phyloP scores from a whole-genome alignment of 2,113 vertebrate species.

The Rhinolophus ferrumequinum region DNA sequence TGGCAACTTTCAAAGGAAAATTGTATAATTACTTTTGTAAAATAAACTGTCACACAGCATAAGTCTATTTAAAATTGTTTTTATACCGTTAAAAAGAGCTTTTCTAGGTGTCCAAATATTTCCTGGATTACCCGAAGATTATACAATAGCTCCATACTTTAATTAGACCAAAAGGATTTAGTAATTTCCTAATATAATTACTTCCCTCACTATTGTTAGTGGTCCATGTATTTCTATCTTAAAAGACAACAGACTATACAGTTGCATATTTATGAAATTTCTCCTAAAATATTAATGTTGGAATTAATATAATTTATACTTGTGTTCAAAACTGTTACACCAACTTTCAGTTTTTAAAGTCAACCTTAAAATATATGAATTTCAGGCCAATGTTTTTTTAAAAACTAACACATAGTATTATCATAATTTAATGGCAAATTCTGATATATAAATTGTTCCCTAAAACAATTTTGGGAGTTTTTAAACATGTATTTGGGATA shows the following conservation, averaged over 20 bases:
- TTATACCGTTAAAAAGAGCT: not conserved
- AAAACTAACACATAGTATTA: not conserved
- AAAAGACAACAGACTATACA: conserved; percentile 12
- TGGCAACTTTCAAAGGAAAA: conserved; percentile 1
- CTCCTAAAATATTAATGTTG: conserved; percentile 34
- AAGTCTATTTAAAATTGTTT: conserved; percentile 7
- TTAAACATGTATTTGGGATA: not conserved
- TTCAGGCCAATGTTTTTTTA: not conserved
- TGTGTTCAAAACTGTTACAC: not conserved
- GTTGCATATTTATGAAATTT: not conserved
- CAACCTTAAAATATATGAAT: conserved; percentile 6
- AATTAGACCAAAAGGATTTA: conserved; percentile 10
- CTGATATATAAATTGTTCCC: not conserved
- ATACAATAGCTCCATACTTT: not conserved
- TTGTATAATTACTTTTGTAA: not conserved
- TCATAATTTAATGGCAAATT: conserved; percentile 12
- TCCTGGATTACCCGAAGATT: conserved; percentile 2
- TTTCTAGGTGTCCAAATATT: conserved; percentile 4
- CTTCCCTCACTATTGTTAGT: not conserved
- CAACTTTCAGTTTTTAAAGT: conserved; percentile 23
- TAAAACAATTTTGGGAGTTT: not conserved
- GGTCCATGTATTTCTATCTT: not conserved
- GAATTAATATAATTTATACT: not conserved
- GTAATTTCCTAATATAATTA: conserved; percentile 29
- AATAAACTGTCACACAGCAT: not conserved